Evolutionary conservation across 1,140 invertebrate genomes (phyloP).

Genomic region (Drosophila ogumai): DNA sequence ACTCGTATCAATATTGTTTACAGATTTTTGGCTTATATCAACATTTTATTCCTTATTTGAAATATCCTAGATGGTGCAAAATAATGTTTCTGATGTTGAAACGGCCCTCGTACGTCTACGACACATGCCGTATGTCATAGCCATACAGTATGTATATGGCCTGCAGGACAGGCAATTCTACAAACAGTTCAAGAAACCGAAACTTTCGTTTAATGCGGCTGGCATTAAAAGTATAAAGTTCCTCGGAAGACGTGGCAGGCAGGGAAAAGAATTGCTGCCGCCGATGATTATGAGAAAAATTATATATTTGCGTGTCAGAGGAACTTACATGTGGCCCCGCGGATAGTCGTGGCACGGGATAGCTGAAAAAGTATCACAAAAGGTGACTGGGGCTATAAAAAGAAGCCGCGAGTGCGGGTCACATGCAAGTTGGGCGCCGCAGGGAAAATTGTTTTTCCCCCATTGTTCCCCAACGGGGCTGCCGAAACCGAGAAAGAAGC

Average conservation of each 20-base stretch:
- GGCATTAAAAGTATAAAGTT: conserved; percentile 79
- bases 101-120: conserved; percentile 54
- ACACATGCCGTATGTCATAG: conserved; percentile 68
- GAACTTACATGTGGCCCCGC: conserved; percentile 43
- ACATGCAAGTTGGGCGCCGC: conserved; percentile 53
- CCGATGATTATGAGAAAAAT: conserved; percentile 79
- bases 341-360: conserved; percentile 29
- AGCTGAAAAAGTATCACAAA: conserved; percentile 70
- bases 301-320: conserved; percentile 79
- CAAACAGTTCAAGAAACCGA: conserved; percentile 32
- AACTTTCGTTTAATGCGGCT: conserved; percentile 75
- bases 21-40: neutral
- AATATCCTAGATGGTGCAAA: neutral
- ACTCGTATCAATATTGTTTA: too few species aligned
- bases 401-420: conserved; percentile 47
- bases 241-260: conserved; percentile 45
- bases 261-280: conserved; percentile 52
- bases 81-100: neutral
- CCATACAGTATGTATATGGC: conserved; percentile 13
- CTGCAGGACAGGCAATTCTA: conserved; percentile 44
- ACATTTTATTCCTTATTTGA: neutral
- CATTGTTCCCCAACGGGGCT: conserved; percentile 35
- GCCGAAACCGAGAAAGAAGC: conserved; percentile 48
- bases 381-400: conserved; percentile 76
- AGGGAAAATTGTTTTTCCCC: conserved; percentile 61